Evolutionary conservation across 2,113 vertebrate species (phyloP), one percentile per base, ranked within the genome.

Genomic region (Melanostigma gelatinosum): DNA sequence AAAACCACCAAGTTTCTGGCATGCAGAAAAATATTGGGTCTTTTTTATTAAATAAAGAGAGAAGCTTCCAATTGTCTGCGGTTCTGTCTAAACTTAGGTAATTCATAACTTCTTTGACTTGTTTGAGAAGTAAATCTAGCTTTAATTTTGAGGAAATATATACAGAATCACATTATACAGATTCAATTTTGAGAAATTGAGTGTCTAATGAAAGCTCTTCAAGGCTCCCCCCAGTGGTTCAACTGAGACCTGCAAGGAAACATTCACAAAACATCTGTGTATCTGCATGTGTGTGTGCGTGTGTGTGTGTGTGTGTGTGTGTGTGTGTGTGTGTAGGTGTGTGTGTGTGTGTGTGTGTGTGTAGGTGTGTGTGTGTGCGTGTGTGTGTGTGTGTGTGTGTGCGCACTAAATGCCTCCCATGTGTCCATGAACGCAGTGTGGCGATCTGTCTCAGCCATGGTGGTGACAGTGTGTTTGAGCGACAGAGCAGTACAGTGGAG

Each of bases 391-490:
- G 48, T 15, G 24, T 34, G 57, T 50, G 46, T 48, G 20, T 27
- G 40, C 60, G 38, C 36, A 50, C 48, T 63, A 88, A 88, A 84
- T 88, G 67, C 66, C 84, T 88, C 80, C 82, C 61, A 78, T 79
- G 83, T 88, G 75, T 83, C 72, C 67, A 52, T 71, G 69, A 87
- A 50, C 2, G 27, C 54, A 73, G 84, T 65, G 72, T 76, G 75
- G 79, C n/a, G 64, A 82, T 89, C 65, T 8, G 83, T 87, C 75
- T 86, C 65, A 71, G 85, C 80, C 77, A 16, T 38, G 40, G 80
- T 79, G 77, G 90, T 90, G 90, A 90, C 89, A 88, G 91, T 87
- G 85, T 81, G 89, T 90, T 87, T 93, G 89, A 93, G 91, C 88
- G 91, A 88, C 90, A 79, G 81, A 89, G 77, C 70, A 68, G 84